Evolutionary conservation across 1,140 invertebrate genomes (phyloP), one percentile per base, ranked within the genome.

Genomic region (Eumaeus atala): DNA sequence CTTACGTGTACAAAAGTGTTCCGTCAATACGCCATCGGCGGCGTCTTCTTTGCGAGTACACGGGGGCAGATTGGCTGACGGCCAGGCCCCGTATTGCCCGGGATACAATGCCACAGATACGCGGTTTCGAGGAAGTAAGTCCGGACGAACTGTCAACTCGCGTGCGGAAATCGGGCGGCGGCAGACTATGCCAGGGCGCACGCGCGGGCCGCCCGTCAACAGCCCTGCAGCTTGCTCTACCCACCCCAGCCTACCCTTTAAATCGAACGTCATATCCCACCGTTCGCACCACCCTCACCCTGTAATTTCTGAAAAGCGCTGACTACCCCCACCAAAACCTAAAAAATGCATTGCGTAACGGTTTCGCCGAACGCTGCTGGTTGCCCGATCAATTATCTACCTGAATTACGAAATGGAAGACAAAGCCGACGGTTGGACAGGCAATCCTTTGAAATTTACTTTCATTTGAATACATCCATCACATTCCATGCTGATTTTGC

Each of bases 271-370:
- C 80, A 83, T 83, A 84, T 81, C 79, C 74, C 80, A 71, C 72
- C 73, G 67, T 72, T 66, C 64, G 63, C 73, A 67, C 66, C 75
- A 62, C 67, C 63, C 70, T 68, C 71, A 48, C 70, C 73, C 76
- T 71, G 74, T 78, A 82, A 84, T 84, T 81, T 80, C 75, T 81
- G 75, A 83, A 84, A 78, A 79, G 77, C 77, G 79, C 75, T 77
- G 75, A 78, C 80, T 77, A 69, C 75, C 77, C 66, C 66, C 62
- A 64, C 61, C 66, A 73, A 77, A 71, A 74, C 82, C 82, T 85
- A 82, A 85, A 85, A 84, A 86, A 84, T 86, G 83, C 83, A 86
- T 86, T 86, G 80, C 80, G 80, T 86, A 86, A 86, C 82, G 77
- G 72, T 77, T 78, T 77, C 70, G 67, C 74, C 70, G 73, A 83